Conservation (phyloP, 2,888 invertebrate species). For the Oscheius sp. region DNA sequence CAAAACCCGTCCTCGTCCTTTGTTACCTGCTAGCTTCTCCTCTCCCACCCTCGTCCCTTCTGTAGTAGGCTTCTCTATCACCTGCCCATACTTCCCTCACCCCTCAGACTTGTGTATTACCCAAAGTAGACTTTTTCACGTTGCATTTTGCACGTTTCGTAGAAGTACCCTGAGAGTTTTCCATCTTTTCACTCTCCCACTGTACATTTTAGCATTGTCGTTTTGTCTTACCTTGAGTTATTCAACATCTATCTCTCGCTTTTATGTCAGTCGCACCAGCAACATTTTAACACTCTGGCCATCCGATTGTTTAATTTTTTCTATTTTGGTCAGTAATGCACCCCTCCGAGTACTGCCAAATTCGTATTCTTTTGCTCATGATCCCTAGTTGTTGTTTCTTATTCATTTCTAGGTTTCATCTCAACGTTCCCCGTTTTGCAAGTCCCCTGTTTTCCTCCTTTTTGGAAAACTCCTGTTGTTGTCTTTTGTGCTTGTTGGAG, state of each 20-base stretch:
- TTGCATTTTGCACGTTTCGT: constrained; percentile 34
- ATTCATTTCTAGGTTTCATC: background rate
- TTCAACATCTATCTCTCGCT: constrained; percentile 13
- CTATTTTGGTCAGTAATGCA: constrained; percentile 14
- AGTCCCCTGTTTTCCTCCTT: constrained; percentile 6
- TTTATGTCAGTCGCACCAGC: constrained; percentile 29
- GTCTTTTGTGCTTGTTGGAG: constrained; percentile 39
- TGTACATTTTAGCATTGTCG: constrained; percentile 29
- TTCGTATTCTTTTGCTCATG: constrained; percentile 15
- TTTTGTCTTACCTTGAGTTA: constrained; percentile 15
- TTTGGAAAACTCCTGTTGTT: constrained; percentile 29
- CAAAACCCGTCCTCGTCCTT: constrained; percentile 40
- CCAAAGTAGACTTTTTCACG: constrained; percentile 22
- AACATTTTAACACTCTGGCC: constrained; percentile 3
- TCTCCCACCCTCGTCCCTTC: constrained; percentile 19
- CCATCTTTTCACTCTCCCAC: background rate
- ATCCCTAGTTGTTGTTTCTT: background rate
- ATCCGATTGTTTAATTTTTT: background rate
- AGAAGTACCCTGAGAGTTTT: constrained; percentile 6
- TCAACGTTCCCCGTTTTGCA: background rate
- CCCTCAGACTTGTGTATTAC: constrained; percentile 33
- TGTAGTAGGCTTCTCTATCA: constrained; percentile 11
- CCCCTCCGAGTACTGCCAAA: constrained; percentile 19
- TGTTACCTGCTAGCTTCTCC: constrained; percentile 31
- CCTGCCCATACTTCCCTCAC: background rate